Evolutionary conservation across 2,888 invertebrate genomes (phyloP).

Genomic region (Meghimatium bilineatum): DNA sequence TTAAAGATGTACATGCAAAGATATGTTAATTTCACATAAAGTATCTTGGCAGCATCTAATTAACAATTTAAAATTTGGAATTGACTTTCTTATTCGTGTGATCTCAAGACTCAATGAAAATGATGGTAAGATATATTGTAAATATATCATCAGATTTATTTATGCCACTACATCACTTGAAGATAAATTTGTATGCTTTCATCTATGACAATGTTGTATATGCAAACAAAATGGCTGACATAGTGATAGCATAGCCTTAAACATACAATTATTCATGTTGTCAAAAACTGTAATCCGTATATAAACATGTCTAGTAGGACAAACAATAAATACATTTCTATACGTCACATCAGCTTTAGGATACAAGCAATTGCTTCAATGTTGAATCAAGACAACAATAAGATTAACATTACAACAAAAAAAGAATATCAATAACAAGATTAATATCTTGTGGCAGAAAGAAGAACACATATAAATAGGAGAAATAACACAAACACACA

Average conservation of each 20-base stretch:
- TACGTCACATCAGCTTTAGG: not conserved
- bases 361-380: not conserved
- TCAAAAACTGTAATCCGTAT: not conserved
- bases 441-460: not conserved
- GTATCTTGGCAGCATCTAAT: too few species aligned
- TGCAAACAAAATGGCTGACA: not conserved
- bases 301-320: not conserved
- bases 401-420: not conserved
- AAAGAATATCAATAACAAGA: not conserved
- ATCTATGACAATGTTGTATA: not conserved
- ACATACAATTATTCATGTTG: not conserved
- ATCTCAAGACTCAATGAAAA: not conserved
- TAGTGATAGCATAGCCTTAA: not conserved
- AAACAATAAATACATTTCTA: conserved; percentile 1
- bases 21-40: too few species aligned
- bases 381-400: not conserved
- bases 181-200: not conserved
- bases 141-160: conserved; percentile 1
- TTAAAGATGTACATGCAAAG: too few species aligned
- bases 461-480: not conserved
- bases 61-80: not conserved
- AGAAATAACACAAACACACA: not conserved
- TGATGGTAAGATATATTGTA: not conserved
- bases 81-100: not conserved
- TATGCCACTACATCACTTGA: not conserved